Evolutionary conservation across 2,797 vertebrate genomes (phyloP), one percentile per base, ranked within the genome.

Genomic region (Siniperca scherzeri): DNA sequence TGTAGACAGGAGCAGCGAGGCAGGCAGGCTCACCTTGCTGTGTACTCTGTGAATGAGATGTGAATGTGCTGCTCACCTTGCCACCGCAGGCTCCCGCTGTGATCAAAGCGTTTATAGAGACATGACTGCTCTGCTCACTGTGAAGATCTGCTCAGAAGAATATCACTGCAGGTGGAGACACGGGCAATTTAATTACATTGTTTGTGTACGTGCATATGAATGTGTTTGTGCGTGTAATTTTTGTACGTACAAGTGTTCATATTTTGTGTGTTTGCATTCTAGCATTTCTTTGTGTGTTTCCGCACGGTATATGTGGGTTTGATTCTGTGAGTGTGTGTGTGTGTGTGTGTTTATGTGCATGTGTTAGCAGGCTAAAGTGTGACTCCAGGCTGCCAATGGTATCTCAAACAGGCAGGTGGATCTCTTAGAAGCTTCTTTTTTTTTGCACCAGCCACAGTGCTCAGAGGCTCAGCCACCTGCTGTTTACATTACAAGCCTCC

Each of bases 31-130:
- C 89, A 91, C 87, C 87, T 88, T 82, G 78, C 85, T 57, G 78
- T 87, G 89, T 87, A 71, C 87, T 88, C 59, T 67, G 56, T 84
- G 86, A 90, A 87, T 88, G 82, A 91, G 88, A 92, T 89, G 89
- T 88, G 91, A 93, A 92, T 93, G 88, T 87, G 86, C 73, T 42
- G 48, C 85, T 89, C 86, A 75, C 87, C 78, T 88, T 60, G 46
- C 53, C 71, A 27, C 79, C 8, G n/a, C 74, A 14, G 80, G 50
- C 80, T 74, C 90, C 91, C 1, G 56, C 92, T 87, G 90, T 71
- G 92, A 95, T 95, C 91, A 93, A 93, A 93, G 88, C 55, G 7
- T 70, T 89, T 80, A 82, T 50, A 80, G 78, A 86, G 73, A 90
- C 85, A 56, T 27, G 83, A 78, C 85, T 73, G 80, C 72, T 85